Evolutionary conservation across 2,113 vertebrate genomes (phyloP), one percentile per base, ranked within the genome.

Genomic region (Tenebrosternarchus preto): DNA sequence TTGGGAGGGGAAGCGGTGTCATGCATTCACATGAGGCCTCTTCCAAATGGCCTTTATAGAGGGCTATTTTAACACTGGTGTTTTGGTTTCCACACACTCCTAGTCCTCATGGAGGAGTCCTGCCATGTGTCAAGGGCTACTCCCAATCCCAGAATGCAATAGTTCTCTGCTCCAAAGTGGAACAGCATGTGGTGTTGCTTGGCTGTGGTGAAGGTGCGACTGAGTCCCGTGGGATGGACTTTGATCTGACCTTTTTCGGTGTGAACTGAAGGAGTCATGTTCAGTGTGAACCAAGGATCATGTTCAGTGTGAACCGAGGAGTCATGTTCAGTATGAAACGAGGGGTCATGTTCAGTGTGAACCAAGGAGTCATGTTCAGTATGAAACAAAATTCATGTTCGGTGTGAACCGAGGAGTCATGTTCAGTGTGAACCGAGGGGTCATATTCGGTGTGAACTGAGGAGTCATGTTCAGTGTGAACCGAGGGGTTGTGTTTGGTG

Each of bases 51-150:
- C 53, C 27, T 43, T 33, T 76, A 61, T 12, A 55, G 36, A 31
- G 50, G 46, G n/a, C 59, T 74, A 25, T 81, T 81, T 84, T 66
- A 75, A 61, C 50, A 20, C 57, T 15, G 12, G 57, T 84, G 22
- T 81, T 84, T 69, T 78, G 24, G 67, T 84, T 84, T 84, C 70
- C 55, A 61, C 16, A 53, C 15, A 2, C 64, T 59, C n/a, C 4
- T 16, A 39, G 50, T 46, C 12, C 29, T 36, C 46, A 24, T 16
- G 55, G 60, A 73, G 4, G 56, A 70, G 69, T 67, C 53, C 56
- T 39, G 15, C 24, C n/a, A 46, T 57, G 76, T 78, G 63, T 73
- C 61, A 73, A 55, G 19, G 63, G 24, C 56, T 60, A 68, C 0
- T 20, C 53, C 69, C 76, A 70, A 43, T 70, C 55, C 64, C 64